Conservation (phyloP, 1,140 invertebrate genomes). For the Sitophilus oryzae region DNA sequence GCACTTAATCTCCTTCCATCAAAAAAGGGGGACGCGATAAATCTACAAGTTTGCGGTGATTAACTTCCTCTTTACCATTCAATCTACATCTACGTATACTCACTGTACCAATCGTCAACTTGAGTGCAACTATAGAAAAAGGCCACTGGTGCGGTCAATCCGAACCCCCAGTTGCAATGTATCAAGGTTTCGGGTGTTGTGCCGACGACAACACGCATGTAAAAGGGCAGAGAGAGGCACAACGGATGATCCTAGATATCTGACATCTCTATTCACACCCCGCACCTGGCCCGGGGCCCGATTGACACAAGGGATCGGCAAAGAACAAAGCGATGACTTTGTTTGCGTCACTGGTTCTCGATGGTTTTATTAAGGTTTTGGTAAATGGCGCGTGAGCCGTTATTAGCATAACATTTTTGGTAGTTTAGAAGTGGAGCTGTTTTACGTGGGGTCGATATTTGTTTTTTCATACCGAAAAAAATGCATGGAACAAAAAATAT, state of each 20-base stretch:
- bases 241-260: slow-evolving; percentile 28
- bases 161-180: background rate
- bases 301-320: slow-evolving; percentile 1
- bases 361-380: slow-evolving; percentile 26
- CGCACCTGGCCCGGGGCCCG: slow-evolving; percentile 17
- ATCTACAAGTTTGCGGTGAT: background rate
- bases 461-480: too few species aligned
- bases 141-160: background rate
- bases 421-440: too few species aligned
- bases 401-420: slow-evolving; percentile 13
- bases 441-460: too few species aligned
- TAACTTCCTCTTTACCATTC: background rate
- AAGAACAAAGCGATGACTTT: slow-evolving; percentile 27
- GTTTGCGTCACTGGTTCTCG: slow-evolving; percentile 26
- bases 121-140: background rate
- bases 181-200: slow-evolving; percentile 11
- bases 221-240: slow-evolving; percentile 15
- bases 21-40: background rate
- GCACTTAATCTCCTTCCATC: background rate
- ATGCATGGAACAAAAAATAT: too few species aligned
- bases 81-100: background rate
- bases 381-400: slow-evolving; percentile 17
- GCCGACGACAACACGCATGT: slow-evolving; percentile 24
- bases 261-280: slow-evolving; percentile 27
- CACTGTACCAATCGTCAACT: background rate